Evolutionary conservation across 2,797 vertebrate genomes (phyloP).

Genomic region (Manis javanica): DNA sequence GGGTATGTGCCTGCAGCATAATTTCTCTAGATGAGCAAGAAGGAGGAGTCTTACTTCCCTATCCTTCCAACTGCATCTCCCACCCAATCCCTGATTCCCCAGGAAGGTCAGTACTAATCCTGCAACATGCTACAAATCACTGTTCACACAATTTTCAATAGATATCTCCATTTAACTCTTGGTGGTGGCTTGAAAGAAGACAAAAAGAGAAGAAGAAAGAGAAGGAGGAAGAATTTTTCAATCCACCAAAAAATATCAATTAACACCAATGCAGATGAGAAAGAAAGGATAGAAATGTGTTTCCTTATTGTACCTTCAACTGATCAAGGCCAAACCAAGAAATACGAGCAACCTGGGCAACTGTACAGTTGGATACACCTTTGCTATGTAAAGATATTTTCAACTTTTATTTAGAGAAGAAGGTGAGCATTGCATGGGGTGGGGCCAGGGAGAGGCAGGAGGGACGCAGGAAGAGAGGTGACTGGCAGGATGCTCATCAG

Average conservation of each 20-base stretch:
- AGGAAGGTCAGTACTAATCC: too few species aligned
- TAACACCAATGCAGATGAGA: not conserved
- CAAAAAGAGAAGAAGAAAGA: not conserved
- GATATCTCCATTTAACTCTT: not conserved
- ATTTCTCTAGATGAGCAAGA: not conserved
- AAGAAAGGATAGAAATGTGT: not conserved
- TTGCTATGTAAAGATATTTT: not conserved
- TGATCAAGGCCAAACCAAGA: not conserved
- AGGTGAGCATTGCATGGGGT: not conserved
- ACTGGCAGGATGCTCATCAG: not conserved
- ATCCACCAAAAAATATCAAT: not conserved
- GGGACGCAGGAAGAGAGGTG: not conserved
- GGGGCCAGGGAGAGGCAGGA: not conserved
- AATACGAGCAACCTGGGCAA: not conserved
- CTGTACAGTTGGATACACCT: not conserved
- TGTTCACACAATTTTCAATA: not conserved
- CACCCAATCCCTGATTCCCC: not conserved
- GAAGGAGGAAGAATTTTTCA: not conserved
- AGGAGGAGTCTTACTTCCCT: not conserved
- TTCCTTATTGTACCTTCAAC: not conserved
- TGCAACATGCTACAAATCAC: not conserved
- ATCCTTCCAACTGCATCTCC: not conserved
- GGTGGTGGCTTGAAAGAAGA: not conserved
- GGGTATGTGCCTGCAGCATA: not conserved
- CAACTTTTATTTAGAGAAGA: not conserved